Percentiles rank a stretch among this genome's conserved stretches.
phyloP scores from a whole-genome alignment of 2,113 vertebrate genomes.

The Vanacampus margaritifer region DNA sequence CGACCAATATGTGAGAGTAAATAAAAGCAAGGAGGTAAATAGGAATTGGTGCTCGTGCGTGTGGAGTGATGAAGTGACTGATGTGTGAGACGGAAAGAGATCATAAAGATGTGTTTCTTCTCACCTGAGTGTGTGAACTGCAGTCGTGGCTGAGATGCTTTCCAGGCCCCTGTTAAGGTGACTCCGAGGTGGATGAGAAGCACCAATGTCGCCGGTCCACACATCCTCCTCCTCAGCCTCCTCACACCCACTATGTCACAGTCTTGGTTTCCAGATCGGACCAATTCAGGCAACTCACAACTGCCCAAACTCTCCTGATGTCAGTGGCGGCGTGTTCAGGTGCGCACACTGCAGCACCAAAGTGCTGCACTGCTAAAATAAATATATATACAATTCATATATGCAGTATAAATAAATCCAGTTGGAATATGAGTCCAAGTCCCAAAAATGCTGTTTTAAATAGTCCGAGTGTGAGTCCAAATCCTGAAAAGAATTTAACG shows the following conservation, averaged over 20 bases:
- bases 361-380: constrained; percentile 11
- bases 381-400: not conserved
- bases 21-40: not conserved
- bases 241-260: not conserved
- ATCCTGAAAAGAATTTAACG: constrained; percentile 34
- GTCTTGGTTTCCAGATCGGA: not conserved
- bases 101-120: constrained; percentile 9
- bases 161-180: constrained; percentile 59
- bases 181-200: constrained; percentile 50
- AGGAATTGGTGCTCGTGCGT: not conserved
- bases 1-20: not conserved
- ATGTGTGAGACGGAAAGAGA: not conserved
- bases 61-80: not conserved
- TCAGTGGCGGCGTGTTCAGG: constrained; percentile 1
- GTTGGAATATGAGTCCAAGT: constrained; percentile 15
- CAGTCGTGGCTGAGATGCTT: constrained; percentile 69
- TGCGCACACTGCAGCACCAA: constrained; percentile 8
- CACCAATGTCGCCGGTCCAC: constrained; percentile 44
- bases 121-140: constrained; percentile 72
- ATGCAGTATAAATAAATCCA: constrained; percentile 3
- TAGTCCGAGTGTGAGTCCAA: constrained; percentile 33
- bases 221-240: constrained; percentile 25
- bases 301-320: constrained; percentile 3
- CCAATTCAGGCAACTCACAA: constrained; percentile 8
- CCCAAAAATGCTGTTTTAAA: constrained; percentile 32